These are phyloP conservation scores for Hypotaenidia okinawae DNA, from an alignment of 2,797 vertebrate genomes.

Conservation along the genomic window DNA sequence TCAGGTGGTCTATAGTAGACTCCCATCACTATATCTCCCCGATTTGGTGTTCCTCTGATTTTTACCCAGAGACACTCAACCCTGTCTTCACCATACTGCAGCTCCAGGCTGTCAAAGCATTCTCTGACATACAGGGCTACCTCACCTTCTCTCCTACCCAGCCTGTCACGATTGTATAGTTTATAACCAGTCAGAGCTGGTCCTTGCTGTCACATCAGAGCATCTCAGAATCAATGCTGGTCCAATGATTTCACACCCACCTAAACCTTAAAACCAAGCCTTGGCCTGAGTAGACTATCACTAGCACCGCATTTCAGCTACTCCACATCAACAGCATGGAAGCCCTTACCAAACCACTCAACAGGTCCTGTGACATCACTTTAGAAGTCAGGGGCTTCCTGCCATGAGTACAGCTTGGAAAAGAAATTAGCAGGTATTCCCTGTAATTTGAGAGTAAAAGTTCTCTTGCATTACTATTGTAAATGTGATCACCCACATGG, in stretches of 20 bases:
- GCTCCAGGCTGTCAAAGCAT: too few relatives aligned
- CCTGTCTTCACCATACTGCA: too few relatives aligned
- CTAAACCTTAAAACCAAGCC: not conserved
- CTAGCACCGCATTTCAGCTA: not conserved
- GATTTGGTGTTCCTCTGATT: too few relatives aligned
- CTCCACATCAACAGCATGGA: not conserved
- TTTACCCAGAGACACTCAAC: too few relatives aligned
- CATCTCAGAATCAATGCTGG: fast-evolving
- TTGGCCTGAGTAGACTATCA: not conserved
- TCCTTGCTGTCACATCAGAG: not conserved
- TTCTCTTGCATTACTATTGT: not conserved
- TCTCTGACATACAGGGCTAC: too few relatives aligned
- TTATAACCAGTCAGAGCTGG: too few relatives aligned
- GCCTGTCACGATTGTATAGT: too few relatives aligned
- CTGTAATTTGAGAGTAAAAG: not conserved
- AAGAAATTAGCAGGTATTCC: not conserved
- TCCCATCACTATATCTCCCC: too few relatives aligned
- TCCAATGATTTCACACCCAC: not conserved
- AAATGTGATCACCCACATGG: not conserved
- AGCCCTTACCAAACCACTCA: not conserved
- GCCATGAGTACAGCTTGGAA: not conserved
- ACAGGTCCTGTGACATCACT: not conserved
- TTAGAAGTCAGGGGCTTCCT: not conserved
- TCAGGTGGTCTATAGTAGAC: too few relatives aligned
- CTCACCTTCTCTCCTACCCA: too few relatives aligned